Evolutionary conservation across 2,797 vertebrate species (phyloP), one percentile per base, ranked within the genome.

Genomic region (Tangara arthus): DNA sequence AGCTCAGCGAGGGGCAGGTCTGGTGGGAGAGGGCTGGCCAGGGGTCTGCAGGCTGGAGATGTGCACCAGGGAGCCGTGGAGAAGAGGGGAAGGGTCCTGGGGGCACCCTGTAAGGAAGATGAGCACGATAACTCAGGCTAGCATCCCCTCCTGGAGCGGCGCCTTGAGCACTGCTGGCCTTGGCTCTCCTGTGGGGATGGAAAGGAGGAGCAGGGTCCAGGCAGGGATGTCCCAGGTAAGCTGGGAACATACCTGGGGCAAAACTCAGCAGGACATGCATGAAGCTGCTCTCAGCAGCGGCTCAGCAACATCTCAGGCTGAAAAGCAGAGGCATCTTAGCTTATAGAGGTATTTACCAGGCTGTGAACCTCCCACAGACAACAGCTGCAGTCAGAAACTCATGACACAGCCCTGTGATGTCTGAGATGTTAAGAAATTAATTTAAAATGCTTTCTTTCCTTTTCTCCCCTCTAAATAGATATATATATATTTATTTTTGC

Each of bases 341-440:
- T 79, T 34, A 3, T 1, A 55, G 37, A 49, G 61, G n/a, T 32
- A 52, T 81, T 61, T 52, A 21, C 50, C 44, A 19, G 32, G 23
- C 44, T 91, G 70, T 0, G 0, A 82, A 77, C 10, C 3, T 90
- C 44, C 77, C 63, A 41, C 66, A 83, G 82, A 34, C n/a, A 83
- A 69, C 50, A 80, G 65, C 82, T 86, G 61, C 39, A 88, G 47
- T 39, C 55, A 82, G 47, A 72, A 91, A 70, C 41, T 73, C 86
- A 47, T 30, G 68, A 27, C 47, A 24, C 0, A 0, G 50, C 22
- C 32, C 49, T 89, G 20, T 39, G 39, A 83, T 49, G 49, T 79
- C n/a, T 1, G 8, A 59, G 18, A 82, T 89, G 71, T 77, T 57
- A 60, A 89, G 49, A 95, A 95, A 91, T 82, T 65, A 73, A 87